Evolutionary conservation across 2,888 invertebrate genomes (phyloP), one percentile per base, ranked within the genome.

Genomic region (Phoenoteleia sp.): DNA sequence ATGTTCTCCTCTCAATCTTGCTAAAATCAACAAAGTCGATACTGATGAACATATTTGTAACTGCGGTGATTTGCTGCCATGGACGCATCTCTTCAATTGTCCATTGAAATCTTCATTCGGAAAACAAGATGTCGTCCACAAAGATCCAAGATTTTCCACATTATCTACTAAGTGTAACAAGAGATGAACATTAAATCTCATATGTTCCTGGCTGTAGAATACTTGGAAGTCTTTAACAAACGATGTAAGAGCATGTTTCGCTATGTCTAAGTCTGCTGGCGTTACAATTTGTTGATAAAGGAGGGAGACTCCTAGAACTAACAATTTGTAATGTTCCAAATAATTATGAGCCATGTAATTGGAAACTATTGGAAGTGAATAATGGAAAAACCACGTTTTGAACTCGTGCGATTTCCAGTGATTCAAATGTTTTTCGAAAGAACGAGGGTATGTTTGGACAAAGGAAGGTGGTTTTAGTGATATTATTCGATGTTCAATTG

Each of bases 91-190:
- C n/a, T n/a, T n/a, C n/a, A n/a, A n/a, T n/a, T n/a, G n/a, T n/a
- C n/a, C n/a, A n/a, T n/a, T n/a, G n/a, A n/a, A n/a, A n/a, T n/a
- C n/a, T n/a, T n/a, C 81, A 13, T 58, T 81, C 2, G 67, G 76
- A 56, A 86, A 86, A 60, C 83, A 86, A 21, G 86, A 75, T 2
- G 58, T 66, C 0, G 54, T 25, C 58, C 60, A 81, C 11, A 81
- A 11, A 33, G 33, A 11, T 9, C n/a, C n/a, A n/a, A n/a, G n/a
- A n/a, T n/a, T n/a, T n/a, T n/a, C n/a, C n/a, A n/a, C n/a, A n/a
- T n/a, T 33, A 9, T 33, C 11, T 2, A 9, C 11, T 9, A 33
- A 33, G 11, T 33, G 33, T 33, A 33, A 33, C 11, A 33, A 9
- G 2, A 33, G 5, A 11, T 33, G 33, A 33, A 33, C 33, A 33